Percentiles rank a stretch among this genome's conserved stretches.
These are phyloP conservation scores for Staurois parvus DNA, from an alignment of 2,797 vertebrate genomes.

Conservation along the genomic window DNA sequence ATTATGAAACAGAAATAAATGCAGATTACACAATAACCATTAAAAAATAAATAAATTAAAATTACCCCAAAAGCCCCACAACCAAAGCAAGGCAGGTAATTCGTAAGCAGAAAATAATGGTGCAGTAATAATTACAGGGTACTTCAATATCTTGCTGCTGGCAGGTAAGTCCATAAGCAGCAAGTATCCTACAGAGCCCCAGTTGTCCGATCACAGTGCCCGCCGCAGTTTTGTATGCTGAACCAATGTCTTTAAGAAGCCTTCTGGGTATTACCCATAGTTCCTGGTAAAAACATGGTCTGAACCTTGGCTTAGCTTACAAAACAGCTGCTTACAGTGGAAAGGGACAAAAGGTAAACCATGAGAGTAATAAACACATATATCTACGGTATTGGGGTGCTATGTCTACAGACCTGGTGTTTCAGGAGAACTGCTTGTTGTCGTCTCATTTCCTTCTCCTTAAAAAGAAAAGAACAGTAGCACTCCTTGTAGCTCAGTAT, in stretches of 20 bases:
- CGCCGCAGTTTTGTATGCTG: neutral
- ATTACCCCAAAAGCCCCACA: constrained; percentile 77
- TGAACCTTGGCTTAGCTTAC: neutral
- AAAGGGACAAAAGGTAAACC: neutral
- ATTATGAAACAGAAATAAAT: constrained; percentile 94
- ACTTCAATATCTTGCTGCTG: neutral
- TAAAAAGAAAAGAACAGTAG: constrained; percentile 68
- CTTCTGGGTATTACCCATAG: neutral
- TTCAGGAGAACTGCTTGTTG: constrained; percentile 92
- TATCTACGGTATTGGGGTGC: neutral
- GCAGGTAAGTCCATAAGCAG: neutral
- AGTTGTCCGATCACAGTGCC: neutral
- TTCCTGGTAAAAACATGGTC: neutral
- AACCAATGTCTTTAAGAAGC: neutral
- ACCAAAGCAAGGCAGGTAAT: constrained; percentile 89
- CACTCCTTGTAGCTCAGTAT: neutral
- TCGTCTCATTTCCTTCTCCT: constrained; percentile 94
- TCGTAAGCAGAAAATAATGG: constrained; percentile 61
- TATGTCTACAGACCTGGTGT: constrained; percentile 87
- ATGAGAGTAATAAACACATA: neutral
- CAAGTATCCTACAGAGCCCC: neutral
- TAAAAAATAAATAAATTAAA: constrained; percentile 17
- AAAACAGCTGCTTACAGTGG: neutral
- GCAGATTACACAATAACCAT: constrained; percentile 82
- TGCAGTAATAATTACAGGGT: neutral